These are phyloP conservation scores for Drosophila baimaii DNA, from an alignment of 1,140 invertebrate species.

Conservation along the genomic window DNA sequence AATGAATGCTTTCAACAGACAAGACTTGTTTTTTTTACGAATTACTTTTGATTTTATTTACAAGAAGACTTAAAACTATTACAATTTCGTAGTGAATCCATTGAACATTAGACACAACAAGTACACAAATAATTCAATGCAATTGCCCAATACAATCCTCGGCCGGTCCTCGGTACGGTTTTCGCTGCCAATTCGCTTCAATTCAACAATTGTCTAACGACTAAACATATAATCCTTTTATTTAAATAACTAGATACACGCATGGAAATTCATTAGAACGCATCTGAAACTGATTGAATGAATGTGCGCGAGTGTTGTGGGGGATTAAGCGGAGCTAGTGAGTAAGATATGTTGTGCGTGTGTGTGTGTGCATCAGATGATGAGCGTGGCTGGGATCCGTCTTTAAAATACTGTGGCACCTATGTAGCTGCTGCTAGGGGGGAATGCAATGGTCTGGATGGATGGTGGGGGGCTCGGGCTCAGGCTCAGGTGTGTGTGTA, in stretches of 20 bases:
- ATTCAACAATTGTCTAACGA: slow-evolving; percentile 83
- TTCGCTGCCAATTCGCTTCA: slow-evolving; percentile 47
- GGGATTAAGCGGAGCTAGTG: slow-evolving; percentile 33
- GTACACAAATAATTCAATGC: slow-evolving; percentile 55
- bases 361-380: slow-evolving; percentile 1
- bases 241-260: slow-evolving; percentile 84
- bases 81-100: slow-evolving; percentile 64
- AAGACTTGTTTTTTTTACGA: slow-evolving; percentile 17
- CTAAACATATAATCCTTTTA: slow-evolving; percentile 79
- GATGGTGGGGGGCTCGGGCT: background rate
- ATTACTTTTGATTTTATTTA: slow-evolving; percentile 77
- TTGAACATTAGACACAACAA: slow-evolving; percentile 52
- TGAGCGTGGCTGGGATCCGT: slow-evolving; percentile 18
- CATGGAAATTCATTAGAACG: slow-evolving; percentile 81
- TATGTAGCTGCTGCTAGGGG: slow-evolving; percentile 39
- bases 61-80: slow-evolving; percentile 75
- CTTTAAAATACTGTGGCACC: slow-evolving; percentile 76
- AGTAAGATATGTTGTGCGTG: slow-evolving; percentile 24
- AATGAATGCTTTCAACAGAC: no score
- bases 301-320: slow-evolving; percentile 77
- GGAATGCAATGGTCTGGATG: slow-evolving; percentile 12
- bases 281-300: slow-evolving; percentile 70
- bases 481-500: slow-evolving; percentile 9
- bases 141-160: slow-evolving; percentile 40
- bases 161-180: slow-evolving; percentile 33